Percentiles rank a stretch among this genome's conserved stretches.
Evolutionary conservation across 2,797 vertebrate species (phyloP).

Genomic region (Scleropages formosus): DNA sequence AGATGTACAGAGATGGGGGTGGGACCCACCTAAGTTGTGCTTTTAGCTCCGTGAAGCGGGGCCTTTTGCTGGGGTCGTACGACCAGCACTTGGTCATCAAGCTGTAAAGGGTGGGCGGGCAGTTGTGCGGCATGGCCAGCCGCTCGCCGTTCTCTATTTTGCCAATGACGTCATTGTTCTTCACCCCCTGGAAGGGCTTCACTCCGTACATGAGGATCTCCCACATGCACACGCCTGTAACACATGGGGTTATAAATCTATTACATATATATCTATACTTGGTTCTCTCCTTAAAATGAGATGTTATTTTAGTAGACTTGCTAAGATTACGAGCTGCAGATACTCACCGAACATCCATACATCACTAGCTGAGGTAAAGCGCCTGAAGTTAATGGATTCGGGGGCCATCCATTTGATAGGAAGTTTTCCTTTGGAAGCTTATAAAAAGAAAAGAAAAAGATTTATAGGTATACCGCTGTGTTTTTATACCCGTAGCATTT

Average conservation of each 20-base stretch:
- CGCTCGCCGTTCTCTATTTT: slow-evolving; percentile 88
- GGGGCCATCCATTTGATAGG: slow-evolving; percentile 99
- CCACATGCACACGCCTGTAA: slow-evolving; percentile 93
- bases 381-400: slow-evolving; percentile 97
- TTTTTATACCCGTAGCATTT: too few species aligned
- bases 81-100: slow-evolving; percentile 92
- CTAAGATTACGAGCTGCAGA: not conserved
- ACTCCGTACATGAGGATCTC: slow-evolving; percentile 89
- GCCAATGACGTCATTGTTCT: slow-evolving; percentile 94
- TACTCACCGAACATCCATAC: slow-evolving; percentile 99
- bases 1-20: not conserved
- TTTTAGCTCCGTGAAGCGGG: slow-evolving; percentile 85
- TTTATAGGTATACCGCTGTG: too few species aligned
- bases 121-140: slow-evolving; percentile 84
- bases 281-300: too few species aligned
- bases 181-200: slow-evolving; percentile 96
- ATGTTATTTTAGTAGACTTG: not conserved
- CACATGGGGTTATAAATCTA: not conserved
- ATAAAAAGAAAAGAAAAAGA: slow-evolving; percentile 26
- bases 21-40: slow-evolving; percentile 80
- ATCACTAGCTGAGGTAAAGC: slow-evolving; percentile 97
- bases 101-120: slow-evolving; percentile 84
- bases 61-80: slow-evolving; percentile 82
- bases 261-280: slow-evolving; percentile 35
- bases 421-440: slow-evolving; percentile 97